Evolutionary conservation across 2,797 vertebrate genomes (phyloP), one percentile per base, ranked within the genome.

Genomic region (Chelonia mydas): DNA sequence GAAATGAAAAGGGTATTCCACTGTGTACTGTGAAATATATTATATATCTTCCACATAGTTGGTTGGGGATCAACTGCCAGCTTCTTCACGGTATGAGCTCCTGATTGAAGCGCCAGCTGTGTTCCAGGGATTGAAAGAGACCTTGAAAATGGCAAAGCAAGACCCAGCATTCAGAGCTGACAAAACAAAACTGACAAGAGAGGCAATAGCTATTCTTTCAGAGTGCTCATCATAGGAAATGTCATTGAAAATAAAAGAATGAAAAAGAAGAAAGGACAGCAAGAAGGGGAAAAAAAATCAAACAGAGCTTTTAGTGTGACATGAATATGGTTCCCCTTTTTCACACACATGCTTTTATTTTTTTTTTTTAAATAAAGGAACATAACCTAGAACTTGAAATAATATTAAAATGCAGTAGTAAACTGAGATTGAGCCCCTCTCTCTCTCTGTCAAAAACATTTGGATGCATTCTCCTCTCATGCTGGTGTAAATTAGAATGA

Each of bases 101-200:
- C 96, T 98, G 98, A 98, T 96, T 97, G 98, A 98, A 98, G 97
- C 59, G 7, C 97, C 96, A 98, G 97, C 98, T 98, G 98, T 95
- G 98, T 98, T 97, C 96, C 96, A 95, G 96, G 97, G 92, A 97
- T 97, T 98, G 97, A 98, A 98, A 98, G 97, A 98, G 97, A 98
- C 98, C 98, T 98, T 98, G 97, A 97, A 98, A 98, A 98, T 97
- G 97, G 97, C 97, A 98, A 98, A 97, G 97, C 96, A 96, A 98
- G 97, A 97, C 96, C 96, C 95, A 96, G 96, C 82, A 92, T 97
- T 97, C 97, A 88, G 96, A 98, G 89, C 96, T 98, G 98, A 98
- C 96, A 97, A 97, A 98, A 97, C 96, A 97, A 97, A 97, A 96
- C 97, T 97, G 98, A 96, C 65, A 95, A 94, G 97, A 97, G 96